These are phyloP conservation scores for Epizoanthus ramosus DNA, from an alignment of 92 coral and sea anemone species.

Conservation along the genomic window DNA sequence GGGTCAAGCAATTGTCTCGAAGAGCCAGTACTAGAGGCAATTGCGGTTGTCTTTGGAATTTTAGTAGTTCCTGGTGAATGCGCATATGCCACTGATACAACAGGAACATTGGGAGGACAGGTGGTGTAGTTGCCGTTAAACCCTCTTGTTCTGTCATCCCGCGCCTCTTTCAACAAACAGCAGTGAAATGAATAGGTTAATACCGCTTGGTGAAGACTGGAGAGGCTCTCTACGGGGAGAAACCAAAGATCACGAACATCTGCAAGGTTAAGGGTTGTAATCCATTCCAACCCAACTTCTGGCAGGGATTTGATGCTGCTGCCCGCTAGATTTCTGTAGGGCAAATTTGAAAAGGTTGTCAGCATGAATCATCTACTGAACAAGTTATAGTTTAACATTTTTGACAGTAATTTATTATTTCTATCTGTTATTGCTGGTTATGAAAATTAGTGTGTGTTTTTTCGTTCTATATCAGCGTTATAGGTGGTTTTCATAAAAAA, in stretches of 20 bases:
- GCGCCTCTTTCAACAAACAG: constrained; percentile 62
- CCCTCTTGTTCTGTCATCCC: neutral
- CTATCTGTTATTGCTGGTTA: no score
- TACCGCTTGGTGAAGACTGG: constrained; percentile 42
- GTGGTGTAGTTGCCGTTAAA: constrained; percentile 37
- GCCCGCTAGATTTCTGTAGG: constrained; percentile 63
- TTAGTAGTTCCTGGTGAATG: neutral
- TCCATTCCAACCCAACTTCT: constrained; percentile 58
- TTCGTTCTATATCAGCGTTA: no score
- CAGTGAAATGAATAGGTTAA: constrained; percentile 88
- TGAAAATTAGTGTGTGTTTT: no score
- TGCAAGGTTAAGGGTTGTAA: constrained; percentile 57
- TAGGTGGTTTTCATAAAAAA: no score
- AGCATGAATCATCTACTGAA: no score
- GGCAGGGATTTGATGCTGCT: constrained; percentile 73
- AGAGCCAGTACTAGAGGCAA: neutral
- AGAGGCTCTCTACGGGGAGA: constrained; percentile 62
- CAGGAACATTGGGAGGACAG: constrained; percentile 1
- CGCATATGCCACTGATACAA: neutral
- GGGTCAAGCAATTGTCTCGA: neutral
- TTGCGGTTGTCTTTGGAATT: neutral
- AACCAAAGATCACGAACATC: constrained; percentile 67
- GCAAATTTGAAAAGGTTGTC: neutral
- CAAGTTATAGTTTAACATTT: no score
- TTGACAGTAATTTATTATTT: no score